Evolutionary conservation across 2,888 invertebrate species (phyloP).

Genomic region (Drosophila percnosoma): DNA sequence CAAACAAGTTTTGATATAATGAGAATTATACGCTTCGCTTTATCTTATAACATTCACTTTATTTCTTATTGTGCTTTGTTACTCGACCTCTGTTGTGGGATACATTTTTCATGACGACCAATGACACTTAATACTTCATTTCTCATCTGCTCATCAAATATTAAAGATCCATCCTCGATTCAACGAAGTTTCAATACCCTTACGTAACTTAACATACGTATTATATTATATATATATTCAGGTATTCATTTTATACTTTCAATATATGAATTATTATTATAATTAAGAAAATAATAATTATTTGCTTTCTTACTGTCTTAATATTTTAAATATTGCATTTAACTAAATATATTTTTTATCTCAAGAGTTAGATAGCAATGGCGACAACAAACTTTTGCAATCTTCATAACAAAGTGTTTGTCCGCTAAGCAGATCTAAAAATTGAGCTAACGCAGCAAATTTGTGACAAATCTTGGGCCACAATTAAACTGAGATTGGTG

Average conservation of each 20-base stretch:
- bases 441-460: conserved; percentile 26
- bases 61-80: not conserved
- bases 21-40: not conserved
- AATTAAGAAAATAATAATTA: no score
- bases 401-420: not conserved
- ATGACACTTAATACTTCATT: not conserved
- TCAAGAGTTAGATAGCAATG: not conserved
- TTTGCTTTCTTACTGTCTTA: not conserved
- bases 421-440: not conserved
- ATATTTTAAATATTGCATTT: not conserved
- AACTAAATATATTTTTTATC: not conserved
- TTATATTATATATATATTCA: not conserved
- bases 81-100: not conserved
- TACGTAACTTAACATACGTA: not conserved
- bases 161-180: not conserved
- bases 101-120: not conserved
- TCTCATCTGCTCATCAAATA: not conserved
- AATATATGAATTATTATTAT: not conserved
- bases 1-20: not conserved
- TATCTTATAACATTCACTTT: not conserved
- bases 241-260: not conserved
- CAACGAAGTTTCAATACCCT: not conserved
- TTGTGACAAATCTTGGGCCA: conserved; percentile 42
- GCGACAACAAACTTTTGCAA: not conserved
- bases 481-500: conserved; percentile 55